These are phyloP conservation scores for Apamea epomidion DNA, from an alignment of 2,888 invertebrate species.

Conservation along the genomic window DNA sequence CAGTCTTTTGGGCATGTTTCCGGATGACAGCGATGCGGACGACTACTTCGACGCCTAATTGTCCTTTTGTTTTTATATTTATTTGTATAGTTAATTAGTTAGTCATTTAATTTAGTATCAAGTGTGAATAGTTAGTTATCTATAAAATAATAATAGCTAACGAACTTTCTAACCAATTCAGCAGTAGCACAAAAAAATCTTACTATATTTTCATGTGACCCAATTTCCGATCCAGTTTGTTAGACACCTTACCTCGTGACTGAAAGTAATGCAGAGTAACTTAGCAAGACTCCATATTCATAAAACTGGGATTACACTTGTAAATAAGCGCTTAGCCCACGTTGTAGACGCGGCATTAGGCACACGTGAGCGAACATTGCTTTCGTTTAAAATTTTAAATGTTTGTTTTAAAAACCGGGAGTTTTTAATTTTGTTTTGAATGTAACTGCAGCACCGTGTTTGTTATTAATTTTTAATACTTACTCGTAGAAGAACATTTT, in stretches of 20 bases:
- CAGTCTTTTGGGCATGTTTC: too few relatives aligned
- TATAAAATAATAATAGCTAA: background rate
- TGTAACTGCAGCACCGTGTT: background rate
- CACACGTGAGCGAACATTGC: constrained; percentile 27
- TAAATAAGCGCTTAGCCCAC: constrained; percentile 63
- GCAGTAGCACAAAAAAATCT: background rate
- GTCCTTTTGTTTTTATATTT: too few relatives aligned
- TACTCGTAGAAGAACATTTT: background rate
- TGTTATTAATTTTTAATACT: background rate
- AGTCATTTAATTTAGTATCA: too few relatives aligned
- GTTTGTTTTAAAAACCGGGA: background rate
- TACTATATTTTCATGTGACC: constrained; percentile 9
- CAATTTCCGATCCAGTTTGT: constrained; percentile 4
- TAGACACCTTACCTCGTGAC: constrained; percentile 17
- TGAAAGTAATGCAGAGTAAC: constrained; percentile 20
- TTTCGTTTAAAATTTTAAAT: constrained; percentile 22
- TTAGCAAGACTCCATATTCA: constrained; percentile 60
- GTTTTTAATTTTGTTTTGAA: background rate
- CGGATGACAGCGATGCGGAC: too few relatives aligned
- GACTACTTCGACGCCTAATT: too few relatives aligned
- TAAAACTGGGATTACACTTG: constrained; percentile 66
- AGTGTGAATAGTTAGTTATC: too few relatives aligned
- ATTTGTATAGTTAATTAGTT: too few relatives aligned
- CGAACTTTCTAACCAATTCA: background rate
- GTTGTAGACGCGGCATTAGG: constrained; percentile 45